Base-by-base conservation (phyloP, 2,797 vertebrate genomes). In the Pangasius sanitwongsei region DNA sequence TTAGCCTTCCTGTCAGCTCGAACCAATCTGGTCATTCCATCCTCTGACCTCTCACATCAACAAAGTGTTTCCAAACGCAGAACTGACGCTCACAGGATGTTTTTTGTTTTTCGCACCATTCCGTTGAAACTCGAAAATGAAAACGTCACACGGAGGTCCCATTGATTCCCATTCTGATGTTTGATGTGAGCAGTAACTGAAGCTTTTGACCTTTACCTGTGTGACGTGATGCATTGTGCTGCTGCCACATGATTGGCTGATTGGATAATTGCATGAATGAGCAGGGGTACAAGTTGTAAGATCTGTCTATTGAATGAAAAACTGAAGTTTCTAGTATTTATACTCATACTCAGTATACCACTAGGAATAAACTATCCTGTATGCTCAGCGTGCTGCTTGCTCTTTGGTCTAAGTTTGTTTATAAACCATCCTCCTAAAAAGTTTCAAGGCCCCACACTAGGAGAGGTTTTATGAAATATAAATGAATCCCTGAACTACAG, bases 401-500 rank as follows among this genome's bases (percentile, higher is more conserved):
- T 37, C 34, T 41, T 63, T n/a, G 59, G 59, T 65, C 82, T 2
- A 65, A 63, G 82, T 48, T 65, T 65, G 37, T n/a, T 65, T 83
- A 23, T 41, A 61, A 82, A 82, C 55, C 55, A 41, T 20, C 4
- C 48, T 65, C n/a, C 37, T 13, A 31, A 65, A 83, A 83, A 83
- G 37, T n/a, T 65, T 83, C 25, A 44, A 63, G 59, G 80, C 55
- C 34, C 9, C 2, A 23, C 80, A 13, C 31, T 59, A 59, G 1
- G 20, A 82, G 55, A 82, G 55, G 59, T 28, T 65, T 83, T 84
- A 50, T 84, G 25, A 84, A 88, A 88, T 83, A 78, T 16, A 44
- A 88, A 87, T 89, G 90, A 89, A 91, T 89, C 85, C 90, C 89
- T 48, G 87, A 90, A 87, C 86, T 89, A 86, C 70, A 87, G 48